A percentile compares a stretch with the other conserved stretches of the same genome.
These are phyloP conservation scores for Oreochromis grahami DNA, from an alignment of 2,797 vertebrate genomes.

Conservation along the genomic window DNA sequence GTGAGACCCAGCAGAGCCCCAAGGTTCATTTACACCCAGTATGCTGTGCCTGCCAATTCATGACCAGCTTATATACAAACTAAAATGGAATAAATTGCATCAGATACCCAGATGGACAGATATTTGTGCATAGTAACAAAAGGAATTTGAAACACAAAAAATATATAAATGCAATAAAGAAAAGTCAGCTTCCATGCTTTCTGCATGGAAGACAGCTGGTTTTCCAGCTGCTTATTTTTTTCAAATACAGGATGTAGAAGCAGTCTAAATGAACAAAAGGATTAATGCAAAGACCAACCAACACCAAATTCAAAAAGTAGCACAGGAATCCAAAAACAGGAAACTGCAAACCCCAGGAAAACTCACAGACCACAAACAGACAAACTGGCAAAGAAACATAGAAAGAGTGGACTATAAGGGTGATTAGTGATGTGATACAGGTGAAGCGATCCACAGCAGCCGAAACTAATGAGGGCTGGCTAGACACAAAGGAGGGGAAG, in stretches of 20 bases:
- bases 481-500: background rate
- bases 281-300: background rate
- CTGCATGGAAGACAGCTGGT: background rate
- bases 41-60: constrained; percentile 37
- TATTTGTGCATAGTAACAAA: constrained; percentile 6
- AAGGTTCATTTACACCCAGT: constrained; percentile 30
- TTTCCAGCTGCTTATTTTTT: background rate
- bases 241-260: background rate
- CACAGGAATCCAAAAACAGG: background rate
- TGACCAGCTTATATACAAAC: constrained; percentile 5
- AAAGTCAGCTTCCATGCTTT: background rate
- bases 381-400: background rate
- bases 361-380: background rate
- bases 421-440: background rate
- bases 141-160: background rate
- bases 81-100: constrained; percentile 8
- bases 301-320: background rate
- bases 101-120: background rate
- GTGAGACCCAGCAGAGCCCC: constrained; percentile 1
- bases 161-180: background rate
- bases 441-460: background rate
- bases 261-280: background rate
- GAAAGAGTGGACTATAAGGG: background rate
- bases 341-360: background rate
- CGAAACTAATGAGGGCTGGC: background rate